Evolutionary conservation across 1,140 invertebrate genomes (phyloP).

Genomic region (Zaprionus kolodkinae): DNA sequence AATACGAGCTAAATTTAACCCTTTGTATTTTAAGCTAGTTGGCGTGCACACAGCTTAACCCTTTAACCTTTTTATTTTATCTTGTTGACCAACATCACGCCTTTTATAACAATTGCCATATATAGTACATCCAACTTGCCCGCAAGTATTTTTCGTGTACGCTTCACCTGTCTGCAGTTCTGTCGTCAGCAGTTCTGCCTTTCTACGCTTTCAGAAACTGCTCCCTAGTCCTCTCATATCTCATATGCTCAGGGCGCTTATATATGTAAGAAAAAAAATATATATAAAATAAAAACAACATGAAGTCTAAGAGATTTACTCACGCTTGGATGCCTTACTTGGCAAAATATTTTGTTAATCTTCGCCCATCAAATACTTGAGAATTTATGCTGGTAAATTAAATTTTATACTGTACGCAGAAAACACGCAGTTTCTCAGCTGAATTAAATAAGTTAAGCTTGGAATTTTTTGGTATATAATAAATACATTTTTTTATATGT

Average conservation of each 20-base stretch:
- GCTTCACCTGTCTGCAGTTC: constrained; percentile 5
- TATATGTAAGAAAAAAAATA: not conserved
- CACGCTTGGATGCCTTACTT: not conserved
- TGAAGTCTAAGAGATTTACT: constrained; percentile 4
- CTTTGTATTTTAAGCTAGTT: too few species aligned
- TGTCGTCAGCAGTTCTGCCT: constrained; percentile 40
- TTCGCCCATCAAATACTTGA: not conserved
- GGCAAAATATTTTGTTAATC: constrained; percentile 7
- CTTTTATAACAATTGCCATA: not conserved
- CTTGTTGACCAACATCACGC: not conserved
- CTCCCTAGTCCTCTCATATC: not conserved
- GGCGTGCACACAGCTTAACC: not conserved
- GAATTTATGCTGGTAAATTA: not conserved
- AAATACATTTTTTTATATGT: too few species aligned
- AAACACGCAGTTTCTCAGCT: too few species aligned
- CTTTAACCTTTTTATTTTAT: not conserved
- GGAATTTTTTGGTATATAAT: too few species aligned
- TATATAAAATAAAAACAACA: not conserved
- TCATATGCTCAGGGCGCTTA: not conserved
- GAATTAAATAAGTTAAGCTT: not conserved
- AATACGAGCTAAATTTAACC: not conserved
- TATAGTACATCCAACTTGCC: not conserved
- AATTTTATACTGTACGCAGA: not conserved
- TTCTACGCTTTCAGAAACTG: not conserved
- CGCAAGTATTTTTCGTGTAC: constrained; percentile 16